Evolutionary conservation across 53 echinoderm and acorn worm genomes (phyloP).

Genomic region (Apostichopus leukothele): DNA sequence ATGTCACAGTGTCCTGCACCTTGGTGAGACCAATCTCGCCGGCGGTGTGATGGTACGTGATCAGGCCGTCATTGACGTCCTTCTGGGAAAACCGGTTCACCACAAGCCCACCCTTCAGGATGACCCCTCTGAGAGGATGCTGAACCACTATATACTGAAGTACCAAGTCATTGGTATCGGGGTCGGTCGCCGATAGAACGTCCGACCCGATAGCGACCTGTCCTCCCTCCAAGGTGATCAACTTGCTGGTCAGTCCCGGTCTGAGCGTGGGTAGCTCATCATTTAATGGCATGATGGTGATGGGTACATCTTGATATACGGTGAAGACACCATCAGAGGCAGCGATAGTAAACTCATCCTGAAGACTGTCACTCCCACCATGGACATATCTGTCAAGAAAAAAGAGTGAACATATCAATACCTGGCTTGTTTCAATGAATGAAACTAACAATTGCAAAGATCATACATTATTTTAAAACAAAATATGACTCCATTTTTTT

Average conservation of each 20-base stretch:
- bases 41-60: constrained; percentile 78
- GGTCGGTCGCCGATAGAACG: constrained; percentile 80
- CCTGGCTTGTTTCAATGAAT: neutral
- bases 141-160: constrained; percentile 84
- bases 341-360: constrained; percentile 69
- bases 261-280: constrained; percentile 77
- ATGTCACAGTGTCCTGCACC: constrained; percentile 72
- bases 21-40: constrained; percentile 79
- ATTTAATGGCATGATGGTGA: constrained; percentile 78
- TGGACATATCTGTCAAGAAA: constrained; percentile 64
- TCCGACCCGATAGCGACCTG: constrained; percentile 68
- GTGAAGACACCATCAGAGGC: constrained; percentile 81
- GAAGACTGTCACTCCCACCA: constrained; percentile 71
- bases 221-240: constrained; percentile 81
- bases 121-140: constrained; percentile 83
- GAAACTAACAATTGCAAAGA: neutral
- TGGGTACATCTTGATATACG: constrained; percentile 56
- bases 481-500: too few species aligned
- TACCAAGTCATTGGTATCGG: constrained; percentile 91
- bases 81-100: constrained; percentile 80
- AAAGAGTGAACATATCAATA: constrained; percentile 19
- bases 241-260: constrained; percentile 57
- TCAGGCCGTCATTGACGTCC: constrained; percentile 72
- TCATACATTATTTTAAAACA: neutral
- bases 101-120: constrained; percentile 69